A percentile compares a stretch with the other conserved stretches of the same genome.
These are phyloP conservation scores for Pipistrellus pygmaeus DNA, from an alignment of 2,797 vertebrate species.

Conservation along the genomic window DNA sequence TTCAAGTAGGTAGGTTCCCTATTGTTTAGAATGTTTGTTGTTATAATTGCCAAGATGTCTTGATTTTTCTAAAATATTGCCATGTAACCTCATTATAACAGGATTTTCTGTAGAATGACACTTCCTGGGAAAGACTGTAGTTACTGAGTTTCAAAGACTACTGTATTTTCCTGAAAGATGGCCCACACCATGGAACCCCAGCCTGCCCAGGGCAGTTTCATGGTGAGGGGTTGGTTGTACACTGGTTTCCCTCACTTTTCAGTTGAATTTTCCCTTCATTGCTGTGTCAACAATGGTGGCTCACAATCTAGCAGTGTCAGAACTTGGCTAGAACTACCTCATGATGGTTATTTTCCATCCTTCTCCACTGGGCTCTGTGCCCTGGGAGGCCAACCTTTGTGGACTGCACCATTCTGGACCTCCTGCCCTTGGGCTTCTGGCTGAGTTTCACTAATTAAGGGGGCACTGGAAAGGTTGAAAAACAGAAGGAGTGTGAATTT, in stretches of 20 bases:
- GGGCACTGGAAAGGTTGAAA: neutral
- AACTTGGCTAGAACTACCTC: neutral
- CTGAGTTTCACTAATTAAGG: neutral
- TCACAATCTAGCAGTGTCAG: neutral
- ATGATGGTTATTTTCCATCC: neutral
- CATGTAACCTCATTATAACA: slow-evolving; percentile 49
- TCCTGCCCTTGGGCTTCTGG: neutral
- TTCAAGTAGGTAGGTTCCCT: slow-evolving; percentile 5
- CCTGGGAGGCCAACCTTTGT: neutral
- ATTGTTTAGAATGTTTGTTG: slow-evolving; percentile 60
- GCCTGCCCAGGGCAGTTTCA: neutral
- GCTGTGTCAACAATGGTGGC: neutral
- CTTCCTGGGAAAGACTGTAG: neutral
- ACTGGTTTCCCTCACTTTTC: neutral
- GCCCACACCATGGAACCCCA: neutral
- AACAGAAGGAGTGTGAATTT: neutral
- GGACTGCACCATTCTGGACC: no score
- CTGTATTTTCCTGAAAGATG: neutral
- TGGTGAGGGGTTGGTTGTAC: neutral
- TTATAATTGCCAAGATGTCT: slow-evolving; percentile 23
- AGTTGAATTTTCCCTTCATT: neutral
- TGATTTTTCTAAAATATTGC: slow-evolving; percentile 57
- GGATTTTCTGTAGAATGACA: slow-evolving; percentile 45
- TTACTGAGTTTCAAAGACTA: neutral
- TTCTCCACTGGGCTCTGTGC: neutral